Percentiles rank a stretch among this genome's conserved stretches.
These are phyloP conservation scores for Phenganax marumi DNA, from an alignment of 92 coral and sea anemone species.

Conservation along the genomic window DNA sequence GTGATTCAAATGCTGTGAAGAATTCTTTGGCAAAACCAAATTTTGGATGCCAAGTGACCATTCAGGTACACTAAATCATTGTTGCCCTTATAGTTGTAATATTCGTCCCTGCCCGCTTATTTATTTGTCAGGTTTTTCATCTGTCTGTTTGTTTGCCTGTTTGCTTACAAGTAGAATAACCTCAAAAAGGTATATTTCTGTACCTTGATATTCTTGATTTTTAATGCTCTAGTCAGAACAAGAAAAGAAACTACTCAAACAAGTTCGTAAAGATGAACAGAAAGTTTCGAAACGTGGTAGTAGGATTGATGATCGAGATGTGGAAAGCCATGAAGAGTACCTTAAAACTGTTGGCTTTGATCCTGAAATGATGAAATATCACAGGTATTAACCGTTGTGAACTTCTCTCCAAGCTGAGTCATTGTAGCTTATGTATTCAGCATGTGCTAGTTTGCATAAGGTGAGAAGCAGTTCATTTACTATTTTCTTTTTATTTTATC, in stretches of 20 bases:
- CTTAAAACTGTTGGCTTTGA: constrained; percentile 84
- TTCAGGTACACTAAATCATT: constrained; percentile 60
- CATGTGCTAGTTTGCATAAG: too few relatives aligned
- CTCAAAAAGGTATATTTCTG: neutral
- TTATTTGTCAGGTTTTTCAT: neutral
- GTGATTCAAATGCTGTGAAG: neutral
- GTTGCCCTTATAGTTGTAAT: too few relatives aligned
- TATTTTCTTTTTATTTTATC: neutral
- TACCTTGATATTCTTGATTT: neutral
- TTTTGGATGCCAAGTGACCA: constrained; percentile 84
- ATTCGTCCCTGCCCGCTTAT: too few relatives aligned
- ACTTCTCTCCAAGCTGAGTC: too few relatives aligned
- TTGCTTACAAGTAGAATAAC: neutral
- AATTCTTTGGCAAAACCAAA: constrained; percentile 60
- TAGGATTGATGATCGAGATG: constrained; percentile 48
- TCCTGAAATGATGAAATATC: constrained; percentile 77
- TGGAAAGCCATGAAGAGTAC: constrained; percentile 72
- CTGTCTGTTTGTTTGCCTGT: neutral
- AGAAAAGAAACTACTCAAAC: constrained; percentile 75
- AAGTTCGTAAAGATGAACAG: constrained; percentile 65
- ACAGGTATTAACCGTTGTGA: constrained; percentile 53
- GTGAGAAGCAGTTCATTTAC: neutral
- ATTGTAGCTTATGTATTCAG: neutral
- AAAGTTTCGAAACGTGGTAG: constrained; percentile 73
- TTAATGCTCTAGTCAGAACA: constrained; percentile 66